Base-by-base conservation (phyloP, 1,140 invertebrate genomes). In the Euschistus heros region DNA sequence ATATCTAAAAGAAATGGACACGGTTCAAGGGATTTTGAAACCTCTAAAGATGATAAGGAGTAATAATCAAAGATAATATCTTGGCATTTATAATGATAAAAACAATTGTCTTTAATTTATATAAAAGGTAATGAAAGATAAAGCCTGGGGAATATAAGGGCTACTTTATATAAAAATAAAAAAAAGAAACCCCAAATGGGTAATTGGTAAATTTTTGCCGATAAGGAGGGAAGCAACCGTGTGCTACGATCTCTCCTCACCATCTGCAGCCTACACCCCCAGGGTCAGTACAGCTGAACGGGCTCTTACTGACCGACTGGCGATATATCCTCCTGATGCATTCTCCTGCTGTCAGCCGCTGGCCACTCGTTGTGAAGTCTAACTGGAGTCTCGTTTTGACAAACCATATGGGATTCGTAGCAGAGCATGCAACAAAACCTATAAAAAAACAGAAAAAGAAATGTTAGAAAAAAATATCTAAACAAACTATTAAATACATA, bases 341-440 rank as follows among this genome's bases (percentile, higher is more conserved):
- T 74, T 92, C 81, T 69, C 83, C 72, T 24, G 90, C 86, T 24
- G 86, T 87, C 69, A 89, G 83, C 71, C 79, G 79, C 27, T 73
- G 72, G n/a, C 77, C 76, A 70, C 82, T 83, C 73, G 80, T 81
- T 68, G 84, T 83, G 66, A 92, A 84, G 79, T 98, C 93, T 68
- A 99, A 80, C 75, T 99, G 97, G 42, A 99, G 81, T 57, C 97
- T 82, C 26, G 97, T 99, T 82, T 99, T 99, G 22, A 99, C 88
- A 75, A 99, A 94, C 97, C 97, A 99, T 73, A 99, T 97, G 42
- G 97, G 97, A 82, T 99, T 99, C 63, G 97, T 99, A 67, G 88
- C 83, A 42, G 96, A 95, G 72, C 92, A 92, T 13, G 95, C 90
- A 50, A 91, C 86, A 76, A 98, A 96, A 72, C 96, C 94, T 94